A percentile compares a stretch with the other conserved stretches of the same genome.
Evolutionary conservation across 37 sponge, comb jelly and placozoan species (phyloP).

Genomic region (Mnemiopsis leidyi): DNA sequence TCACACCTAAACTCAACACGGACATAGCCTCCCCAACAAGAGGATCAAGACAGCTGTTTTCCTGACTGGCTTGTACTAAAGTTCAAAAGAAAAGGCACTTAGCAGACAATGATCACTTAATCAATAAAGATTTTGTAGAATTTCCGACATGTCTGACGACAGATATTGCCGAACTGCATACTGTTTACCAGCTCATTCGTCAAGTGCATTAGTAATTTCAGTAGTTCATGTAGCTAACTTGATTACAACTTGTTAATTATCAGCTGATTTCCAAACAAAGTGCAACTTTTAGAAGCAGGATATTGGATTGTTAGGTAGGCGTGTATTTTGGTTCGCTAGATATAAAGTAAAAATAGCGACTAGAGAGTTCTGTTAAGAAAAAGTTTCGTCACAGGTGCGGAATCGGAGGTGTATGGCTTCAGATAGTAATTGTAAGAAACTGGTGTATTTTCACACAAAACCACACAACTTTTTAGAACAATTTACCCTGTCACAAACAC

Average conservation of each 20-base stretch:
- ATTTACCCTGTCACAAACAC: neutral
- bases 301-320: too few relatives aligned
- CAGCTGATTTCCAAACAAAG: neutral
- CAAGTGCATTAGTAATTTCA: too few relatives aligned
- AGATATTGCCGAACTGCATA: too few relatives aligned
- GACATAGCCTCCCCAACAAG: too few relatives aligned
- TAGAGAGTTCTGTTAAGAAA: neutral
- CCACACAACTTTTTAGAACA: neutral
- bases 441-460: neutral
- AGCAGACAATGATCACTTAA: neutral
- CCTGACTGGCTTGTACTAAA: neutral
- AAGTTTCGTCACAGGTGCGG: neutral
- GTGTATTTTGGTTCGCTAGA: neutral
- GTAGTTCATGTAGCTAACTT: too few relatives aligned
- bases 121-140: neutral
- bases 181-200: too few relatives aligned
- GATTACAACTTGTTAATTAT: too few relatives aligned
- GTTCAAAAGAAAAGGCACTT: too few relatives aligned
- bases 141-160: neutral
- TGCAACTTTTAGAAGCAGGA: neutral
- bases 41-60: too few relatives aligned
- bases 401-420: neutral
- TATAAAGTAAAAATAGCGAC: neutral
- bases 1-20: too few relatives aligned
- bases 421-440: neutral